Base-by-base conservation (phyloP, 2,888 invertebrate genomes). In the Rotaria socialis region DNA sequence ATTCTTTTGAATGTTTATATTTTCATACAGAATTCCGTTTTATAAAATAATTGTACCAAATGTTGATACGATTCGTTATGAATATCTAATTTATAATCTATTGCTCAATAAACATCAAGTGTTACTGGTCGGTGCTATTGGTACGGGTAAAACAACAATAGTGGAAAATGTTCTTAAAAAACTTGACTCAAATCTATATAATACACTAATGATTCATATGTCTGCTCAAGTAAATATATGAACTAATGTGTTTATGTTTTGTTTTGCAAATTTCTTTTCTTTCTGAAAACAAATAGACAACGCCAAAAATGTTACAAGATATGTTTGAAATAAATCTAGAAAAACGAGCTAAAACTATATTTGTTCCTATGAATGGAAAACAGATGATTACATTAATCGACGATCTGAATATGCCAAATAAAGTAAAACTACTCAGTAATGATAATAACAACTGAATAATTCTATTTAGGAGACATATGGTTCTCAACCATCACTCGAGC, bases 381-480 rank as follows among this genome's bases (percentile, higher is more conserved):
- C 94, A 92, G 88, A 94, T 96, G 93, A 93, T 96, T 87, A 93
- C 94, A 14, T 96, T 95, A 90, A 93, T 96, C 94, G 96, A 96
- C 90, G 96, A 96, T 90, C 94, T 96, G 89, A 96, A 96, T 92
- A 96, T 96, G 95, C 96, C 96, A 0, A 94, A 94, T 16, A 94
- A 95, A 88, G 67, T 67, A 67, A 67, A 35, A 67, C 6, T 19
- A 27, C 2, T 67, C 16, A 16, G 2, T 52, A 52, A 52, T 52
- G 16, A 52, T 14, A 14, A 52, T 52, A 16, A 52, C 14, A 52
- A 52, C 24, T 6, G 7, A 19, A 56, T 35, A 24, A 16, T 67
- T 27, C 24, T 5, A 14, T 60, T 67, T 67, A 95, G 88, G 96
- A 96, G 89, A 93, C 93, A 22, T 96, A 95, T 90, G 96, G 96